Conservation (phyloP, 2,113 vertebrate species). For the Ovis canadensis region DNA sequence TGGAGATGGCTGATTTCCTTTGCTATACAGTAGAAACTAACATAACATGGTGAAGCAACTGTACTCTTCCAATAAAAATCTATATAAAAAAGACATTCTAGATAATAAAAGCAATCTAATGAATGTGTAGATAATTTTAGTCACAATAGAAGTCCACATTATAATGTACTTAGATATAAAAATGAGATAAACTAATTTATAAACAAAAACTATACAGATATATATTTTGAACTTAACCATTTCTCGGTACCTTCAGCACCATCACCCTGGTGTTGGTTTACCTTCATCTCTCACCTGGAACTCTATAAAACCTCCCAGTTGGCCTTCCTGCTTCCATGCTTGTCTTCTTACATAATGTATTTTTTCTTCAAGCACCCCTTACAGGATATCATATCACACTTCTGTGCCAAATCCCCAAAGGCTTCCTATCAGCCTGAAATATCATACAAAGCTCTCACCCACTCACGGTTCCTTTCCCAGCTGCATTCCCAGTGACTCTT, state of each 20-base stretch:
- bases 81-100: neutral
- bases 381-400: neutral
- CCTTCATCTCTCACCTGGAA: neutral
- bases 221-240: neutral
- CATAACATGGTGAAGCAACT: neutral
- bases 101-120: neutral
- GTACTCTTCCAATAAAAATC: neutral
- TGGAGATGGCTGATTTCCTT: neutral
- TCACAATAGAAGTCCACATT: neutral
- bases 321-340: neutral
- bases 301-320: neutral
- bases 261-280: neutral
- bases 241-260: neutral
- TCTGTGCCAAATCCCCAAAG: neutral
- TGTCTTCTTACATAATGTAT: neutral
- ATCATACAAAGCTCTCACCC: neutral
- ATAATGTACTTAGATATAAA: neutral
- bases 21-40: neutral
- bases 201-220: neutral
- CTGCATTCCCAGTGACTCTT: neutral
- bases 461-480: neutral
- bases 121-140: neutral
- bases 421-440: neutral
- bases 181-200: neutral
- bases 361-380: neutral